Percentiles rank a stretch among this genome's conserved stretches.
Evolutionary conservation across 2,797 vertebrate species (phyloP).

Genomic region (Gymnoscopelus microlampas): DNA sequence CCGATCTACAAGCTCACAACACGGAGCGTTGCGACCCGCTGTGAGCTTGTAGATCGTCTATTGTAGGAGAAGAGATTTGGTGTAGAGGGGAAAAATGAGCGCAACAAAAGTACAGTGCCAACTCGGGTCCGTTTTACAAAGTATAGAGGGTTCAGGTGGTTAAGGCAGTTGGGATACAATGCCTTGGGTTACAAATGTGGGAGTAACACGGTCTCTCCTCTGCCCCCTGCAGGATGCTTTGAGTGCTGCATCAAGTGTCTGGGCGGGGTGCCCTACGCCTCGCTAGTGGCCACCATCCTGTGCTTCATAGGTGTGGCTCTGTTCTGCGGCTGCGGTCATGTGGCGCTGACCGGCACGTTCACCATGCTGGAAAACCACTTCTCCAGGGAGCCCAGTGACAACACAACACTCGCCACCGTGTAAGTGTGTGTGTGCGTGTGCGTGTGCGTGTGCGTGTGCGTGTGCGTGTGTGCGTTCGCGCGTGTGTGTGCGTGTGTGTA

Average conservation of each 20-base stretch:
- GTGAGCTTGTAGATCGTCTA: too few species aligned
- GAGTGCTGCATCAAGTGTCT: constrained; percentile 99
- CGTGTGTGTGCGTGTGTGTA: background rate
- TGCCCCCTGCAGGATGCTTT: constrained; percentile 90
- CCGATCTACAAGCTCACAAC: too few species aligned
- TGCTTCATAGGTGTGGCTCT: constrained; percentile 96
- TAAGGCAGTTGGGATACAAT: too few species aligned
- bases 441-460: constrained; percentile 2
- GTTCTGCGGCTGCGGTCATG: constrained; percentile 97
- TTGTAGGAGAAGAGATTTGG: too few species aligned
- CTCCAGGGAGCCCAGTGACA: constrained; percentile 88
- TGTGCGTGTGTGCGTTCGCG: background rate
- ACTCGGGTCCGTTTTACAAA: too few species aligned
- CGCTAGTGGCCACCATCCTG: constrained; percentile 97
- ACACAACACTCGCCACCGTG: constrained; percentile 90
- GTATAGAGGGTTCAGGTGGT: too few species aligned
- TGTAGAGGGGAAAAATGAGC: too few species aligned
- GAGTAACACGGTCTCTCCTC: constrained; percentile 34
- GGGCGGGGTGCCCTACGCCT: constrained; percentile 97
- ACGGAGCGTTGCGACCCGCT: too few species aligned
- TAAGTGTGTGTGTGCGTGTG: constrained; percentile 73
- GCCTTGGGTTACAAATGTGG: too few species aligned
- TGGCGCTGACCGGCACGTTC: constrained; percentile 92
- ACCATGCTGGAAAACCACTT: constrained; percentile 95
- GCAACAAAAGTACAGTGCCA: too few species aligned